Percentiles rank a stretch among this genome's conserved stretches.
These are phyloP conservation scores for Microctonus aethiopoides DNA, from an alignment of 2,888 invertebrate species.

Conservation along the genomic window DNA sequence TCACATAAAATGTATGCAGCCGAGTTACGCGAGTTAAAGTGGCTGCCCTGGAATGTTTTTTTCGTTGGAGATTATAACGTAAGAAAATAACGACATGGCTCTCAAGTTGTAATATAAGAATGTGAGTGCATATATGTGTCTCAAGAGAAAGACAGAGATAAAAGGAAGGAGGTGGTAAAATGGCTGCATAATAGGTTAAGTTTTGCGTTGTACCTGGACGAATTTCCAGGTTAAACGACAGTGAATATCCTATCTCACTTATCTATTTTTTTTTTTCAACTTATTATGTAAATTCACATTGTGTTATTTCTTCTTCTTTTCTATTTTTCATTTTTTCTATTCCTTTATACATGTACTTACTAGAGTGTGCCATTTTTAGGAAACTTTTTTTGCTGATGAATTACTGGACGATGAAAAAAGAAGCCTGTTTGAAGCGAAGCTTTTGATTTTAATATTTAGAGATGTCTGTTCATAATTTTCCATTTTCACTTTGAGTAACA, in stretches of 20 bases:
- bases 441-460: too few species aligned
- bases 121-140: constrained; percentile 2
- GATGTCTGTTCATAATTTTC: too few species aligned
- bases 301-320: constrained; percentile 9
- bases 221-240: constrained; percentile 38
- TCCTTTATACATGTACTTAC: not conserved
- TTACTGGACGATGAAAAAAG: too few species aligned
- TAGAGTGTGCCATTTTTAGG: too few species aligned
- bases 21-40: constrained; percentile 1
- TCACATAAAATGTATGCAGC: constrained; percentile 19
- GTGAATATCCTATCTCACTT: constrained; percentile 22
- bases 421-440: too few species aligned
- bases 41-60: constrained; percentile 6
- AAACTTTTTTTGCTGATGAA: too few species aligned
- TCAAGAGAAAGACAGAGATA: constrained; percentile 23
- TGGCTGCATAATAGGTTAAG: constrained; percentile 39
- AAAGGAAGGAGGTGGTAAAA: constrained; percentile 25
- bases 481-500: too few species aligned
- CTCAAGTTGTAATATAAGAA: constrained; percentile 8
- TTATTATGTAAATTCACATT: not conserved
- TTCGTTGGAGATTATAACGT: constrained; percentile 37
- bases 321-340: not conserved
- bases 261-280: constrained; percentile 16
- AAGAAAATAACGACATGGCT: constrained; percentile 35
- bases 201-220: constrained; percentile 37